Evolutionary conservation across 2,113 vertebrate genomes (phyloP).

Genomic region (Myotis brandtii): DNA sequence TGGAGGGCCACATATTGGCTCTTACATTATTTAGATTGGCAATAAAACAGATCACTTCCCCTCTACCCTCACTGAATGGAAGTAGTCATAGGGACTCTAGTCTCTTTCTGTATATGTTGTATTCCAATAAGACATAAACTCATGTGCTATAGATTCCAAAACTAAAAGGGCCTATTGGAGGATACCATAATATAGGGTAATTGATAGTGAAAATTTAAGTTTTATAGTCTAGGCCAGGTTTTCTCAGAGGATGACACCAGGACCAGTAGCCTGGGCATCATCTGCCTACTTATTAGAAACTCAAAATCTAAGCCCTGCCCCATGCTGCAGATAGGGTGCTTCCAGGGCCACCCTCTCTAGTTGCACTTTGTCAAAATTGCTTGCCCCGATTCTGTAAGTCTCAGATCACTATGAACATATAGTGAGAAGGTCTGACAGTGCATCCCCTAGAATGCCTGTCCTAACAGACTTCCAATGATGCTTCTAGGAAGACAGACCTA

Average conservation of each 20-base stretch:
- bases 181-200: not conserved
- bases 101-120: not conserved
- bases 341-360: not conserved
- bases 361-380: not conserved
- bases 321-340: not conserved
- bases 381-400: not conserved
- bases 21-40: not conserved
- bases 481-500: not conserved
- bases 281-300: not conserved
- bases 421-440: fast-evolving
- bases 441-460: not conserved
- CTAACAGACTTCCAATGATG: not conserved
- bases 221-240: not conserved
- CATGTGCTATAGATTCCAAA: not conserved
- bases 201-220: not conserved
- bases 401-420: not conserved
- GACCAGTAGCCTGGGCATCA: not conserved
- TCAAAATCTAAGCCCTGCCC: not conserved
- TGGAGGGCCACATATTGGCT: not conserved
- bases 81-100: not conserved
- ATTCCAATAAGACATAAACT: not conserved
- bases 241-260: not conserved
- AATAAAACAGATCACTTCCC: not conserved
- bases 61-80: not conserved
- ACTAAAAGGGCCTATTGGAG: not conserved